phyloP scores from a whole-genome alignment of 2,797 vertebrate genomes.

The Cyclopterus lumpus region DNA sequence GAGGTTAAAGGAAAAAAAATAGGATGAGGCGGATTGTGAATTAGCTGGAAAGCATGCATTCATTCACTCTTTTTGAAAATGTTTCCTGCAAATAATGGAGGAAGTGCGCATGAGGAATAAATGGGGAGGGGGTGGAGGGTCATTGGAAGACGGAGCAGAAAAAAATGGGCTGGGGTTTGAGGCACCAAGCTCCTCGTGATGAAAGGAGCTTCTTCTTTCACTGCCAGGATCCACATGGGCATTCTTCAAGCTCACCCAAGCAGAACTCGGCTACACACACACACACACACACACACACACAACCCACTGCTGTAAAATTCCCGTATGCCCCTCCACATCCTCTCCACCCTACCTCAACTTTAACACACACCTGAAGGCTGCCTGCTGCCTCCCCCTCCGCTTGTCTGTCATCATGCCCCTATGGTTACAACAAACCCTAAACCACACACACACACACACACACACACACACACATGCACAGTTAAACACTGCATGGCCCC shows the following conservation, averaged over 20 bases:
- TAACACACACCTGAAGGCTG: constrained; percentile 78
- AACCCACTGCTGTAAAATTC: constrained; percentile 53
- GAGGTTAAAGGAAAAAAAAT: constrained; percentile 19
- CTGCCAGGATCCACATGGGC: constrained; percentile 69
- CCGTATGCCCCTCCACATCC: constrained; percentile 48
- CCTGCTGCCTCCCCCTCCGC: constrained; percentile 46
- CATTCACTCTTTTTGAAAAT: constrained; percentile 46
- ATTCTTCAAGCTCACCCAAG: constrained; percentile 85
- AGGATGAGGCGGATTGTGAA: constrained; percentile 42
- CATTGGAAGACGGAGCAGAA: constrained; percentile 46
- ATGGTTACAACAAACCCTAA: constrained; percentile 66
- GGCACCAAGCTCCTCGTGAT: constrained; percentile 65
- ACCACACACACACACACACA: constrained; percentile 38
- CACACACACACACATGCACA: constrained; percentile 34
- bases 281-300: constrained; percentile 21
- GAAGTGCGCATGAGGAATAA: constrained; percentile 44
- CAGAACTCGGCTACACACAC: constrained; percentile 68
- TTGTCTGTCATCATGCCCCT: constrained; percentile 75
- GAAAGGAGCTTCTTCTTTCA: constrained; percentile 76
- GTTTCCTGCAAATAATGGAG: constrained; percentile 57
- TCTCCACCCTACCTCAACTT: constrained; percentile 45
- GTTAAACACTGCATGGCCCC: constrained; percentile 47
- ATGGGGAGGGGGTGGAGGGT: constrained; percentile 11
- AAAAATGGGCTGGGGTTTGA: constrained; percentile 52
- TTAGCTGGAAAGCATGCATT: constrained; percentile 51